Evolutionary conservation across 2,888 invertebrate genomes (phyloP).

Genomic region (Macrostomum cliftonense): DNA sequence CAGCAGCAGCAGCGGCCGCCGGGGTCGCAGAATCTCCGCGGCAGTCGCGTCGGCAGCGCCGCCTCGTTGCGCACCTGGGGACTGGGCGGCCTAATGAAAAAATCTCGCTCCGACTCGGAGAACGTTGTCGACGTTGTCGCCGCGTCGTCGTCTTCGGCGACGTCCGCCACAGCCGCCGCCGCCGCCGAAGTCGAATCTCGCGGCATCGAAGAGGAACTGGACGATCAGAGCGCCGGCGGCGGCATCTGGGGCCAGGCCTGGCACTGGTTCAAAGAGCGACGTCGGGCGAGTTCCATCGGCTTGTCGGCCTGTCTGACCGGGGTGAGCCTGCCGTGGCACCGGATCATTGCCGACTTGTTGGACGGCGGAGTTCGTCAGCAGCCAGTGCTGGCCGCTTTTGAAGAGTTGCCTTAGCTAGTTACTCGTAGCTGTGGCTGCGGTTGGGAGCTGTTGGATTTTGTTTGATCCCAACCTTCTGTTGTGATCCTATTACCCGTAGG

Average conservation of each 20-base stretch:
- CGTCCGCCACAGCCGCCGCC: constrained; percentile 68
- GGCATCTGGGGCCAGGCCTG: constrained; percentile 75
- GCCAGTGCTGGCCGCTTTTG: too few relatives aligned
- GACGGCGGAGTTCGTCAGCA: too few relatives aligned
- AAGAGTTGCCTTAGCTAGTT: too few relatives aligned
- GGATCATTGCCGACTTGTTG: constrained; percentile 55
- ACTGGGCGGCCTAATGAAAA: constrained; percentile 35
- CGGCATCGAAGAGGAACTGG: background rate
- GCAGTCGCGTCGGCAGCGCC: too few relatives aligned
- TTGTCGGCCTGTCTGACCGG: constrained; percentile 89
- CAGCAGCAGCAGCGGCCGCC: background rate
- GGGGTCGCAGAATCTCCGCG: too few relatives aligned
- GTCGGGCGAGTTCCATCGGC: constrained; percentile 68
- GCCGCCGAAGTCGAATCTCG: constrained; percentile 24
- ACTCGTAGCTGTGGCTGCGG: too few relatives aligned
- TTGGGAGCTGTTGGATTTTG: too few relatives aligned
- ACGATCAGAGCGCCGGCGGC: constrained; percentile 27
- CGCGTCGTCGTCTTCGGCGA: constrained; percentile 16
- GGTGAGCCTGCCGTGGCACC: constrained; percentile 93
- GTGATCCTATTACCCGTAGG: too few relatives aligned
- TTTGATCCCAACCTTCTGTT: too few relatives aligned
- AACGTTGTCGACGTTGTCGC: constrained; percentile 61
- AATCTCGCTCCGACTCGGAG: constrained; percentile 70
- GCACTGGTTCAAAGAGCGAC: constrained; percentile 92
- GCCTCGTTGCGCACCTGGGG: too few relatives aligned